A percentile compares a stretch with the other conserved stretches of the same genome.
These are phyloP conservation scores for Protobothrops mucrosquamatus DNA, from an alignment of 2,113 vertebrate genomes.

Conservation along the genomic window DNA sequence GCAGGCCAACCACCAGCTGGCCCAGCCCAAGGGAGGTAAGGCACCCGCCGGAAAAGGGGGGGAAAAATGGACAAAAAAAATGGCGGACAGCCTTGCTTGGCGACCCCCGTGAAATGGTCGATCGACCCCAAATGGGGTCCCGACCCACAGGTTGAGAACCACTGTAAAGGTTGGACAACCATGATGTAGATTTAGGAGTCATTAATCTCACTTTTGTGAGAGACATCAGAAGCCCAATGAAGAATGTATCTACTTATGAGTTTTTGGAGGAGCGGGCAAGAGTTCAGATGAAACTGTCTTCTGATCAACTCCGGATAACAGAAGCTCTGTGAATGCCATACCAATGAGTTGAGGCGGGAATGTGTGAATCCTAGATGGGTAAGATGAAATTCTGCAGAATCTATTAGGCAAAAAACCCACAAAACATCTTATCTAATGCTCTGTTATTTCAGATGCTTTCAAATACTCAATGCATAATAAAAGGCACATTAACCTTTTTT, in stretches of 20 bases:
- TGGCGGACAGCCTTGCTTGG: too few species aligned
- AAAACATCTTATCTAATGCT: neutral
- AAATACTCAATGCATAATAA: neutral
- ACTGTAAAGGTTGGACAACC: too few species aligned
- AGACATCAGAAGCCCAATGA: neutral
- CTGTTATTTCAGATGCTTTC: neutral
- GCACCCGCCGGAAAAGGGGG: too few species aligned
- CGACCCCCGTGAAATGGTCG: too few species aligned
- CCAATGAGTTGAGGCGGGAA: neutral
- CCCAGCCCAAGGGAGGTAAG: too few species aligned
- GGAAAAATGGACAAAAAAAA: too few species aligned
- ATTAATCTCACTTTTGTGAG: neutral
- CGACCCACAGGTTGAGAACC: too few species aligned
- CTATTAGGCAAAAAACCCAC: neutral
- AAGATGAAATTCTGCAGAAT: neutral
- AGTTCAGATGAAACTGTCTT: too few species aligned
- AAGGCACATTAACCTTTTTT: neutral
- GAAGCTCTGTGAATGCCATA: fast-evolving
- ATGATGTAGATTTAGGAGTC: neutral
- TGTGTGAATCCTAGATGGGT: neutral
- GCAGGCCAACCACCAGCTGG: too few species aligned
- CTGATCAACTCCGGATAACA: neutral
- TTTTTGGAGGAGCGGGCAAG: neutral
- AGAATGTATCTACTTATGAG: neutral
- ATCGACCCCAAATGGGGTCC: too few species aligned